Conservation (phyloP, 1,140 invertebrate genomes). For the Drosophila kepulauana region DNA sequence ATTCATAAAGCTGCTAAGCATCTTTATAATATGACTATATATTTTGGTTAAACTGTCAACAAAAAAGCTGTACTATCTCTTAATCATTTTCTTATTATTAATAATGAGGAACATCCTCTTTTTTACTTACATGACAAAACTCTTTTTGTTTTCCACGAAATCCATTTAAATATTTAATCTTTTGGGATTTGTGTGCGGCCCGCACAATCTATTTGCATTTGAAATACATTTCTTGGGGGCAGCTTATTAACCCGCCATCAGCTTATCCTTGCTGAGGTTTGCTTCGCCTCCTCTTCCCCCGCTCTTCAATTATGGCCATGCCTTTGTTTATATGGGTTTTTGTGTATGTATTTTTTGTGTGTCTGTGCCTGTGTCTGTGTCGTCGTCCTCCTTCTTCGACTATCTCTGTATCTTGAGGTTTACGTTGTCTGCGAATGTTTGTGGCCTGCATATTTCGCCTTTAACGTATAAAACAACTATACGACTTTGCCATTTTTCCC, state of each 20-base stretch:
- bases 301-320: conserved; percentile 22
- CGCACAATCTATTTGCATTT: conserved; percentile 16
- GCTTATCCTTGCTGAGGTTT: neutral
- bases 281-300: neutral
- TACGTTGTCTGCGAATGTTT: conserved; percentile 67
- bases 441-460: conserved; percentile 73
- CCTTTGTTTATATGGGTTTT: conserved; percentile 29
- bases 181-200: conserved; percentile 4
- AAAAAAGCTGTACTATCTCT: no score
- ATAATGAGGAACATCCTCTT: no score
- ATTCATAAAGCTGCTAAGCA: no score
- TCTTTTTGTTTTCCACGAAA: neutral
- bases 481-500: conserved; percentile 62
- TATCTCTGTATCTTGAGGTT: conserved; percentile 24
- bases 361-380: neutral
- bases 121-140: neutral
- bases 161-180: conserved; percentile 8
- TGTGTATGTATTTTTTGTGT: conserved; percentile 17
- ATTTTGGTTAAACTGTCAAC: no score
- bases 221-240: conserved; percentile 17
- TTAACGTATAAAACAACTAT: conserved; percentile 48
- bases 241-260: conserved; percentile 32
- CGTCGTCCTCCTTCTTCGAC: neutral
- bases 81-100: no score
- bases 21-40: no score